Evolutionary conservation across 1,140 invertebrate species (phyloP), one percentile per base, ranked within the genome.

Genomic region (Neodiprion virginianus): DNA sequence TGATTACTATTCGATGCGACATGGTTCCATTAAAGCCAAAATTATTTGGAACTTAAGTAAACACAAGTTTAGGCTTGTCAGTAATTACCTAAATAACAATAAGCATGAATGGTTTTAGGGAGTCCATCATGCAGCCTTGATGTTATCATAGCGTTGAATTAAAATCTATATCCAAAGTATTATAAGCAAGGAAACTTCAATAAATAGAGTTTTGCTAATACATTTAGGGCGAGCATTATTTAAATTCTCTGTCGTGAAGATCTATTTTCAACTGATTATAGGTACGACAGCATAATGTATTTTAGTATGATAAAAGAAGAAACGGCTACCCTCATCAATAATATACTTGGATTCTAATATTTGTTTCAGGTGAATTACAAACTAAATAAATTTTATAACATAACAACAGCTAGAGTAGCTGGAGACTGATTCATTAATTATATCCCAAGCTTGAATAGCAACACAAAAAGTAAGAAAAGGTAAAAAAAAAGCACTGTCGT

Each of bases 341-440:
- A 61, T 61, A 61, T 61, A 61, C 53, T 61, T 17, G 4, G 53
- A 61, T 61, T 61, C 53, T 61, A 5, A 61, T 17, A 61, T 61
- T 61, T 61, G 11, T 61, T 14, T 61, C 11, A 61, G 53, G 11
- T 61, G n/a, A 61, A 53, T 53, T 53, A n/a, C 50, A 53, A 61
- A n/a, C 7, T 49, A 73, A 71, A 69, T 77, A 79, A 68, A 79
- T 79, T 79, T 79, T 77, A 67, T 77, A 79, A 79, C 72, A 17
- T 48, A 75, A 76, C 66, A 23, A 74, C 40, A 74, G 68, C 72
- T 65, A 65, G 73, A 71, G 48, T 67, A 67, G 47, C 47, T 76
- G 72, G 75, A 74, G 75, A 76, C 71, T 76, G 75, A 76, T 69
- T 61, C 14, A 40, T 69, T 74, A 67, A 67, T 74, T 69, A 23